phyloP scores from a whole-genome alignment of 2,888 invertebrate genomes.

The Hirtodrosophila alboralis region DNA sequence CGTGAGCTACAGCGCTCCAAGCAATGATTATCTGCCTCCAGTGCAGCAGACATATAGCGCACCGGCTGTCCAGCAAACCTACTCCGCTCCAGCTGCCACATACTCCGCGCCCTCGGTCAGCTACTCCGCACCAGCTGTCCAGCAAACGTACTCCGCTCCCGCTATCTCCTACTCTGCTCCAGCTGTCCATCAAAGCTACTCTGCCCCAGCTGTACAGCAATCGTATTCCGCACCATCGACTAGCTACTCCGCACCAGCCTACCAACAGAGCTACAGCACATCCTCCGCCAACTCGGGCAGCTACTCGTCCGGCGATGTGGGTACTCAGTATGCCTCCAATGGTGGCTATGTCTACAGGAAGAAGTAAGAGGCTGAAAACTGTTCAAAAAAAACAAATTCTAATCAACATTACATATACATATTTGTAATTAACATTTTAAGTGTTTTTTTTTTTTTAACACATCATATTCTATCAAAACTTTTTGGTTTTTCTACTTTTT shows the following conservation, averaged over 20 bases:
- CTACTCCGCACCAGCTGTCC: conserved; percentile 53
- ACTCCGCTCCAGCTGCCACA: conserved; percentile 47
- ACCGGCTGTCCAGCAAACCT: conserved; percentile 49
- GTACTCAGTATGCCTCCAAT: conserved; percentile 82
- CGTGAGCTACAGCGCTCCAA: conserved; percentile 44
- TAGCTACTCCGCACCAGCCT: conserved; percentile 43
- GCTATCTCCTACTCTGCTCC: conserved; percentile 46
- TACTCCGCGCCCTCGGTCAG: conserved; percentile 46
- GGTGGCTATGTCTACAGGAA: conserved; percentile 83
- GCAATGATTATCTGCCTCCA: conserved; percentile 41
- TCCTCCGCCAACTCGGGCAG: conserved; percentile 34
- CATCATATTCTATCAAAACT: conserved; percentile 21
- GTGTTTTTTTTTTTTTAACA: conserved; percentile 25
- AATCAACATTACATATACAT: conserved; percentile 25
- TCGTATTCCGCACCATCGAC: conserved; percentile 47
- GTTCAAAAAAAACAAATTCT: conserved; percentile 41
- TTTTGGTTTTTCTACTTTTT: no score
- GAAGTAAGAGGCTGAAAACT: conserved; percentile 68
- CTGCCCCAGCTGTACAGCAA: conserved; percentile 49
- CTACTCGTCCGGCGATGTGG: conserved; percentile 62
- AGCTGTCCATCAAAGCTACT: conserved; percentile 50
- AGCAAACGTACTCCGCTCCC: conserved; percentile 49
- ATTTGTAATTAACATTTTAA: conserved; percentile 23
- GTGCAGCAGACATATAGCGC: conserved; percentile 54
- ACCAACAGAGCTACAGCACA: conserved; percentile 23